These are phyloP conservation scores for Achroia grisella DNA, from an alignment of 1,140 invertebrate species.

Conservation along the genomic window DNA sequence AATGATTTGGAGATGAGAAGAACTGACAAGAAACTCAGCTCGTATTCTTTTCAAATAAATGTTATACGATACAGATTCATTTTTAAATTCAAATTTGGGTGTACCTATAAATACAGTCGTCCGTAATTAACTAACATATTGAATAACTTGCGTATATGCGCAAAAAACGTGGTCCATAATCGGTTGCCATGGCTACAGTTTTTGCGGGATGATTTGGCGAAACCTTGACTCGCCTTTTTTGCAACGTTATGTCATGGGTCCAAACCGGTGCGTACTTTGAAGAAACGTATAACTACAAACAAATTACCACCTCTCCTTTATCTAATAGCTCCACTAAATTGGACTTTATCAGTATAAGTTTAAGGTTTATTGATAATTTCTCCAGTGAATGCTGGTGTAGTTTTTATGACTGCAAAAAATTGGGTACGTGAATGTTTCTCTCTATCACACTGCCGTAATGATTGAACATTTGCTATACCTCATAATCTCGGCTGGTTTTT, in stretches of 20 bases:
- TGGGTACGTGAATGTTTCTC: conserved; percentile 6
- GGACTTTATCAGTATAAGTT: not conserved
- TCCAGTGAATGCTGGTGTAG: not conserved
- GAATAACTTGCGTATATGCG: too few relatives aligned
- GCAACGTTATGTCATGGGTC: conserved; percentile 31
- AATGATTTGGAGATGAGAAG: too few relatives aligned
- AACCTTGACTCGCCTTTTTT: conserved; percentile 24
- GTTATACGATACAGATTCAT: too few relatives aligned
- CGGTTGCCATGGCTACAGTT: conserved; percentile 24
- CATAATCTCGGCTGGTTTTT: conserved; percentile 10
- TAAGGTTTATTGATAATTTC: conserved; percentile 1
- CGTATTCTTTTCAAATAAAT: too few relatives aligned
- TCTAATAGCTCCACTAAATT: not conserved
- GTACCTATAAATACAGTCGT: too few relatives aligned
- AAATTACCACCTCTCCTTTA: not conserved
- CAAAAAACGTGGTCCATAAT: not conserved
- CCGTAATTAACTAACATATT: too few relatives aligned
- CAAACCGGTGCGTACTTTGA: conserved; percentile 9
- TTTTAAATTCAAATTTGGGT: too few relatives aligned
- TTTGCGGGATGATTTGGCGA: conserved; percentile 9
- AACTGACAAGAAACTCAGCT: too few relatives aligned
- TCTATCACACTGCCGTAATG: conserved; percentile 10
- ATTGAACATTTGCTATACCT: conserved; percentile 17
- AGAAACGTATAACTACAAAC: not conserved
- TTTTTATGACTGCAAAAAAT: conserved; percentile 11